phyloP scores from a whole-genome alignment of 2,113 vertebrate genomes.

The Acinonyx jubatus region DNA sequence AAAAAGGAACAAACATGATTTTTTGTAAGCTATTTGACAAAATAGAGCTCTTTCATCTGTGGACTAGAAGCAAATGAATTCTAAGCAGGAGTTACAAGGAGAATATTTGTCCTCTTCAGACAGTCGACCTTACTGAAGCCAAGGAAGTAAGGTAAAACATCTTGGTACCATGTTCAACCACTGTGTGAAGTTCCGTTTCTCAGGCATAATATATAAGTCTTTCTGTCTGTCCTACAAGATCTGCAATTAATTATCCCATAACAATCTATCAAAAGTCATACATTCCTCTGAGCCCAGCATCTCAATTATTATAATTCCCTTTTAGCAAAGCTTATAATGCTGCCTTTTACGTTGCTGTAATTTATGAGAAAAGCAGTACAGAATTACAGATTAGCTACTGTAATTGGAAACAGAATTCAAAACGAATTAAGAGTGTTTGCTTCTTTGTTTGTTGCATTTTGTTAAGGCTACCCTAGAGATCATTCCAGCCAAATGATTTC shows the following conservation, averaged over 20 bases:
- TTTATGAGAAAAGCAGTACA: not conserved
- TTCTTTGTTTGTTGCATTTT: not conserved
- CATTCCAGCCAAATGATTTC: conserved; percentile 16
- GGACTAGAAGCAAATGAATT: not conserved
- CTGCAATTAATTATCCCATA: conserved; percentile 33
- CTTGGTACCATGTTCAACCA: not conserved
- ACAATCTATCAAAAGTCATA: conserved; percentile 35
- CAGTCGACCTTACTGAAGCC: not conserved
- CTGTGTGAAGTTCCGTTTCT: not conserved
- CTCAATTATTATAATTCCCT: conserved; percentile 21
- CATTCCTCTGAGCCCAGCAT: not conserved
- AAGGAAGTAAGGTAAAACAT: not conserved
- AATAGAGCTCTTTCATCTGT: not conserved
- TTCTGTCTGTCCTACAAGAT: not conserved
- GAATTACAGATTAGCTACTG: not conserved
- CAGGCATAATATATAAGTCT: not conserved
- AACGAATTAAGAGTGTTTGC: not conserved
- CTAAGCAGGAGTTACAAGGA: not conserved
- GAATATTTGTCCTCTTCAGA: not conserved
- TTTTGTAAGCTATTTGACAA: not conserved
- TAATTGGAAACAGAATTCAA: conserved; percentile 39
- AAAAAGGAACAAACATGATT: not conserved
- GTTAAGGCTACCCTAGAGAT: not conserved
- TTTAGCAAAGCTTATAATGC: conserved; percentile 10
- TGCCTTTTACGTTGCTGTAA: conserved; percentile 19